phyloP scores from a whole-genome alignment of 2,113 vertebrate species.

The Triplophysa tibetana region DNA sequence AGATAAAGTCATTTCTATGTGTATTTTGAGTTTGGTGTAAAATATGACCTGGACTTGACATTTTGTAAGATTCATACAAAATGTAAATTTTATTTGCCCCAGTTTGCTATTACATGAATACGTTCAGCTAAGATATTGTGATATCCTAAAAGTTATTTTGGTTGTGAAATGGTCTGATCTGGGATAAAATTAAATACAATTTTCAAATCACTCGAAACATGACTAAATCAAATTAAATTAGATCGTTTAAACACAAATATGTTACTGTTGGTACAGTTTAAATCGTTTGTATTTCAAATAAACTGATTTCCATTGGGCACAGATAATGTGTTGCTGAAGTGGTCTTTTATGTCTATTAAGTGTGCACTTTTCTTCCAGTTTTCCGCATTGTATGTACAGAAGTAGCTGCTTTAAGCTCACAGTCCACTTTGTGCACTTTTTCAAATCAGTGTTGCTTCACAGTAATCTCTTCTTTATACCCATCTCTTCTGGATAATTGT shows the following conservation, averaged over 20 bases:
- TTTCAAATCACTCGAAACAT: background rate
- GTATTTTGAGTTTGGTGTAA: background rate
- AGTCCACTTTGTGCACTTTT: background rate
- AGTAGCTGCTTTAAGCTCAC: background rate
- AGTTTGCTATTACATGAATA: too few relatives aligned
- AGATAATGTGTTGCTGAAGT: background rate
- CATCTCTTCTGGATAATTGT: background rate
- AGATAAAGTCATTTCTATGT: too few relatives aligned
- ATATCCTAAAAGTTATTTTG: background rate
- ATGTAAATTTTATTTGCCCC: background rate
- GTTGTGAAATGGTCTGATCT: background rate
- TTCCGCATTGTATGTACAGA: background rate
- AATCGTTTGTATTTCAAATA: conserved; percentile 8
- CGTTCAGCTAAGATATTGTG: background rate
- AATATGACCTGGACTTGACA: background rate
- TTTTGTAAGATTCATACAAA: background rate
- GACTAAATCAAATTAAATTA: background rate
- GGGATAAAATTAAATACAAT: background rate
- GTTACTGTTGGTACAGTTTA: background rate
- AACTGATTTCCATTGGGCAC: background rate
- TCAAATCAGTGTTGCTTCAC: background rate
- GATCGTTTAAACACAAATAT: background rate
- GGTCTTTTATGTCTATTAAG: background rate
- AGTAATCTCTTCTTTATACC: background rate
- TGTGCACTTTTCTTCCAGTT: background rate